These are phyloP conservation scores for Erynnis tages DNA, from an alignment of 2,888 invertebrate species.

Conservation along the genomic window DNA sequence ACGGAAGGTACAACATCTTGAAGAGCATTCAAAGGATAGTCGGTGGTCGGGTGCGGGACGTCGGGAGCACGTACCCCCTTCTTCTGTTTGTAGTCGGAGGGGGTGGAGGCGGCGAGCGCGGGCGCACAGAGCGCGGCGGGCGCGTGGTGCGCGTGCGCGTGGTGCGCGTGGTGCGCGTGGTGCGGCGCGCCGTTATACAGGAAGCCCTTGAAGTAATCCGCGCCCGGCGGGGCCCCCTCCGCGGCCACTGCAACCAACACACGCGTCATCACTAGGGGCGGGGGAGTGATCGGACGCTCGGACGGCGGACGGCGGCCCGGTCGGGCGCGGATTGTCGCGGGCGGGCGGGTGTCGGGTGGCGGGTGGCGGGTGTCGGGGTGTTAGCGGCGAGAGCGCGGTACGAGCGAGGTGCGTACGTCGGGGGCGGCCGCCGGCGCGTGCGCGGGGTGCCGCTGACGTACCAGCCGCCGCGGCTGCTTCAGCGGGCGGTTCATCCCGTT, in stretches of 20 bases:
- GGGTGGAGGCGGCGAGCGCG: constrained; percentile 49
- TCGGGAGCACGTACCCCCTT: constrained; percentile 72
- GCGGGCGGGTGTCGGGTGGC: constrained; percentile 38
- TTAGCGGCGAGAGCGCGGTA: constrained; percentile 38
- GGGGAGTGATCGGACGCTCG: constrained; percentile 49
- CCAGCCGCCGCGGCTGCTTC: constrained; percentile 98
- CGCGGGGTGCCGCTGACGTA: constrained; percentile 84
- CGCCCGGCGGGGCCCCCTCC: constrained; percentile 90
- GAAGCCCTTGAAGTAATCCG: constrained; percentile 94
- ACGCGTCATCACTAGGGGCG: constrained; percentile 34
- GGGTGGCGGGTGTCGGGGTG: constrained; percentile 35
- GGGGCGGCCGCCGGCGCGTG: constrained; percentile 63
- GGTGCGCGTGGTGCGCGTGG: constrained; percentile 80
- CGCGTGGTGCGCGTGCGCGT: constrained; percentile 42
- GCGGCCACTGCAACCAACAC: constrained; percentile 89
- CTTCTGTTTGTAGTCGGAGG: constrained; percentile 74
- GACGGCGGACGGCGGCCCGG: too few species aligned
- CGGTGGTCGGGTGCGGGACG: not conserved
- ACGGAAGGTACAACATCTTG: too few species aligned
- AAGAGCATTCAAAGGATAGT: not conserved
- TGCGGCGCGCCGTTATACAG: constrained; percentile 85
- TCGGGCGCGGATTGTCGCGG: constrained; percentile 65
- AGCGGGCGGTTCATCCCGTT: constrained; percentile 98
- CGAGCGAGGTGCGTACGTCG: constrained; percentile 47
- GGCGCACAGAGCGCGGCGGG: constrained; percentile 46